Base-by-base conservation (phyloP, 1,140 invertebrate species). In the Polyergus mexicanus region DNA sequence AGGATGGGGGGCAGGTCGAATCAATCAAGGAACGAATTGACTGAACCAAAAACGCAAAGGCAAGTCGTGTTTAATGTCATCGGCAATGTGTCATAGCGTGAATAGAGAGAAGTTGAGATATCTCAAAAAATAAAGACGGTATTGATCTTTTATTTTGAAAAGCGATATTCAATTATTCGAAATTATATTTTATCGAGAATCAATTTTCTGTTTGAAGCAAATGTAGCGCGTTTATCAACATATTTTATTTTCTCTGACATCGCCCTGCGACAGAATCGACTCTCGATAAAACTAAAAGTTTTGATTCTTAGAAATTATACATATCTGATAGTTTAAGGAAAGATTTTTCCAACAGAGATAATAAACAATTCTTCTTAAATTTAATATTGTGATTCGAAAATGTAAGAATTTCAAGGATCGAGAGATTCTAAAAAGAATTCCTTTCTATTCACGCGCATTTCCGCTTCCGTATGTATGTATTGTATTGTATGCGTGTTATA, bases 21-120 rank as follows among this genome's bases (percentile, higher is more conserved):
- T 51, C n/a, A 68, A 38, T 19, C 22, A 6, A 10, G 32, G 51
- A 22, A 35, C 13, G 47, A 74, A 66, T 28, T 72, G 58, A 75
- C 56, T 71, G 47, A 76, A 65, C 51, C 22, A 85, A 74, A 81
- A 74, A 85, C 41, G 85, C 62, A 86, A 72, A 86, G 85, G 85
- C 81, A 68, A 74, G 56, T 66, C 60, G 84, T 83, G 76, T 86
- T 38, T 10, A 32, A 60, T 81, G 65, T 86, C 75, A 62, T 81
- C 51, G 51, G 51, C 77, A 54, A 51, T 72, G 65, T 81, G n/a
- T 72, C 68, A 32, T 47, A 47, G 78, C 78, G 78, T 62, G 78
- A 72, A 41, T 38, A 74, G 78, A 62, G 68, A 74, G 65, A 83
- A 83, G 54, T 60, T 54, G 10, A 10, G 5, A 38, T 35, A 22